Conservation (phyloP, 2,113 vertebrate genomes). For the Gallinago paraguaiae region DNA sequence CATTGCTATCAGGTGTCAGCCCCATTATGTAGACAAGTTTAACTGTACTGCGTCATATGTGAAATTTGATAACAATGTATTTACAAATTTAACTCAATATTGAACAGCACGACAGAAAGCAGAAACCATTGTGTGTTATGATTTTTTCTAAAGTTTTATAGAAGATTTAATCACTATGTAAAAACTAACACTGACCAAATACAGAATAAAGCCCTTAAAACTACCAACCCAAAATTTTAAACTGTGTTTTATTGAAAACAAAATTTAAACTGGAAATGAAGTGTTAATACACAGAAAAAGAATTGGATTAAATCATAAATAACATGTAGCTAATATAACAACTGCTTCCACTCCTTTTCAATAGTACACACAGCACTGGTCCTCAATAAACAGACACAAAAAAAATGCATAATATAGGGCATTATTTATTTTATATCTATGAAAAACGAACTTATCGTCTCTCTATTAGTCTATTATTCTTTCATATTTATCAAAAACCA, state of each 20-base stretch:
- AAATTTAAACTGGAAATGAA: background rate
- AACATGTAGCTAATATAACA: background rate
- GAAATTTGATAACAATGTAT: slow-evolving; percentile 23
- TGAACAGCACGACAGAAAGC: background rate
- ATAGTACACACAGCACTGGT: background rate
- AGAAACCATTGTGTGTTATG: background rate
- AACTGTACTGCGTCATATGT: slow-evolving; percentile 24
- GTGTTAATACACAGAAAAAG: background rate
- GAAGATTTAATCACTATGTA: background rate
- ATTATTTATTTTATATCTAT: background rate
- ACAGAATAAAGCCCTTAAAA: background rate
- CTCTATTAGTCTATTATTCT: background rate
- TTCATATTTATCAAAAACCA: background rate
- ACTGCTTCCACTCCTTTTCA: background rate
- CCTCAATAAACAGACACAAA: background rate
- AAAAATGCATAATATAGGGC: background rate
- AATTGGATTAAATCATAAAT: background rate
- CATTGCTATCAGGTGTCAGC: slow-evolving; percentile 39
- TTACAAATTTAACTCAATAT: slow-evolving; percentile 7
- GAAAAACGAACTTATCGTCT: background rate
- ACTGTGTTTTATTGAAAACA: background rate
- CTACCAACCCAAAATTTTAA: background rate
- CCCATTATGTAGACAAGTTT: slow-evolving; percentile 28
- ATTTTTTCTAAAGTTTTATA: background rate
- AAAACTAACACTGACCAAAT: background rate